Percentiles rank a stretch among this genome's conserved stretches.
phyloP scores from a whole-genome alignment of 2,113 vertebrate species.

The Cololabis saira region DNA sequence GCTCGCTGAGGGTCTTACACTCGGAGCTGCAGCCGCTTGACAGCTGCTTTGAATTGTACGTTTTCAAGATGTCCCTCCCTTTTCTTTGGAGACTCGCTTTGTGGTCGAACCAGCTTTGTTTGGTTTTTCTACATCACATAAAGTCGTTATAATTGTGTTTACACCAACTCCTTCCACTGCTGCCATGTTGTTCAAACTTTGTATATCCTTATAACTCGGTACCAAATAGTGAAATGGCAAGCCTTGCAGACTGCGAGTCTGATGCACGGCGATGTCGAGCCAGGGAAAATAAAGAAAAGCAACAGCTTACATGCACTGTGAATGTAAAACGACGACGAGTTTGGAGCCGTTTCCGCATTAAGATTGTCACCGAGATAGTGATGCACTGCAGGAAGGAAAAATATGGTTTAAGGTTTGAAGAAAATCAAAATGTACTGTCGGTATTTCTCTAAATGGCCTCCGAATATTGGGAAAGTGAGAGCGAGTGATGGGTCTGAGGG shows the following conservation, averaged over 20 bases:
- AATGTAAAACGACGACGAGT: no score
- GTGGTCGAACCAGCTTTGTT: conserved; percentile 42
- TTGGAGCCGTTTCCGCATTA: no score
- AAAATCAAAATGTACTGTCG: no score
- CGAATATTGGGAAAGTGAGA: no score
- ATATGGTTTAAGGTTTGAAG: no score
- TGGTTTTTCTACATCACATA: conserved; percentile 39
- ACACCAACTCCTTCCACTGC: conserved; percentile 23
- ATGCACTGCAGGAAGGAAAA: not conserved
- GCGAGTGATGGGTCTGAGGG: no score
- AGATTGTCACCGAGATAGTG: not conserved
- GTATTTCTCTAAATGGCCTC: no score
- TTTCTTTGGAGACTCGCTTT: conserved; percentile 39
- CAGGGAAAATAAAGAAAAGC: not conserved
- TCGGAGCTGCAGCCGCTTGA: conserved; percentile 35
- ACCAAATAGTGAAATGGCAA: not conserved
- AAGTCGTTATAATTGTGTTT: conserved; percentile 51
- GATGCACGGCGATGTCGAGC: conserved; percentile 13
- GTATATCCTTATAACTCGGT: conserved; percentile 3
- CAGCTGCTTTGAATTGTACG: conserved; percentile 60
- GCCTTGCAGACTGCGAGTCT: not conserved
- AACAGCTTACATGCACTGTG: no score
- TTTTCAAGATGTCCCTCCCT: conserved; percentile 44
- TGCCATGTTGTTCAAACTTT: conserved; percentile 27
- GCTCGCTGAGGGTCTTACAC: conserved; percentile 12